Base-by-base conservation (phyloP, 2,113 vertebrate species). In the Anguilla rostrata region DNA sequence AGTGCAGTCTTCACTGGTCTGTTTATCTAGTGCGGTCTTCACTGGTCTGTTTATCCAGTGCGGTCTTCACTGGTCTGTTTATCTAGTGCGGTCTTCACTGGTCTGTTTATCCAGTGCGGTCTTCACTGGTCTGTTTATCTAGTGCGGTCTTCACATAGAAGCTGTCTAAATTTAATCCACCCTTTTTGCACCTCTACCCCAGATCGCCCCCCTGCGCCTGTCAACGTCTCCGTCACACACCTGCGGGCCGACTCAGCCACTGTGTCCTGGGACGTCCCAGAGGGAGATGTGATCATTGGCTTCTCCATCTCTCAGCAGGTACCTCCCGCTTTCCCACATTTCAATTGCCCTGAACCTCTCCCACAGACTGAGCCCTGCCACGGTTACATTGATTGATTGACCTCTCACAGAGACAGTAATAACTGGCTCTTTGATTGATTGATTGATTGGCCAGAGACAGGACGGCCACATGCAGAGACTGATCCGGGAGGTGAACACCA, bases 251-350 rank as follows among this genome's bases (percentile, higher is more conserved):
- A 99, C 94, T 99, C 98, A 0, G 98, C 97, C 87, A 99, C 97
- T 0, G 97, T 99, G 66, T 98, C 97, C 86, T 99, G 98, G 98
- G 98, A 99, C 14, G 97, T 99, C 87, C 98, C 98, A 46, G 98
- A 99, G 89, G 98, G 98, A 90, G 98, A 99, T 0, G 91, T 98
- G 87, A 96, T 99, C 94, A 99, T 99, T 82, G 98, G 98, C 93
- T 99, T 99, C 90, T 98, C 98, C 81, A 97, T 99, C 90, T 96
- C 97, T 15, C 98, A 99, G 94, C 97, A 99, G 96, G 98, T 99
- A 96, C 20, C 20, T 3, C 5, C 18, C 49, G 12, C 20, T 26
- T 66, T 26, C 60, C 57, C 18, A 20, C 18, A 60, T 0, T 34
- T 34, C 34, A 34, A 34, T 34, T 34, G 34, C 34, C 34, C 34